Evolutionary conservation across 2,888 invertebrate species (phyloP).

Genomic region (Macropis europaea): DNA sequence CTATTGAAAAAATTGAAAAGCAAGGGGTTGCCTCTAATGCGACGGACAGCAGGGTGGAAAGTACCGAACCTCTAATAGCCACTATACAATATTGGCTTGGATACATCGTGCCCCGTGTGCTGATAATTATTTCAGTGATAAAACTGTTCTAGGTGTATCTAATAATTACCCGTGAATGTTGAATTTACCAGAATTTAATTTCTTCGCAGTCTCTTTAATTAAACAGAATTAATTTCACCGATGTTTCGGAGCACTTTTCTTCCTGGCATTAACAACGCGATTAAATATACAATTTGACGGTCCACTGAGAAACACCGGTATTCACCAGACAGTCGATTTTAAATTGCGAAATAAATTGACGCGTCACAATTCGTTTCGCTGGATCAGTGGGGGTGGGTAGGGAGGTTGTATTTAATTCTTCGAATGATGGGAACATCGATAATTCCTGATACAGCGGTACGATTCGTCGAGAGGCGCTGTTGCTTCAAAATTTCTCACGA

Average conservation of each 20-base stretch:
- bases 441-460: too few relatives aligned
- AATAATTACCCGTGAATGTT: too few relatives aligned
- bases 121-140: too few relatives aligned
- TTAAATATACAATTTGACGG: background rate
- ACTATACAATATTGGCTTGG: too few relatives aligned
- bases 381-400: background rate
- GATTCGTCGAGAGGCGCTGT: background rate
- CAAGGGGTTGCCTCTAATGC: too few relatives aligned
- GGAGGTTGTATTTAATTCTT: background rate
- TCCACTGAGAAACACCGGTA: background rate
- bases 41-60: too few relatives aligned
- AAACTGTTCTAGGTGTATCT: too few relatives aligned
- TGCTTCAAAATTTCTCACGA: conserved; percentile 2
- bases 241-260: background rate
- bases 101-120: too few relatives aligned
- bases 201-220: background rate
- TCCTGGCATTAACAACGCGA: background rate
- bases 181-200: background rate
- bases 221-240: background rate
- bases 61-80: too few relatives aligned
- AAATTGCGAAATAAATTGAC: too few relatives aligned
- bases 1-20: too few relatives aligned
- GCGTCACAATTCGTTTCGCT: background rate
- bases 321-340: too few relatives aligned
- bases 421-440: background rate